phyloP scores from a whole-genome alignment of 2,888 invertebrate species.

The Herminia tarsipennalis region DNA sequence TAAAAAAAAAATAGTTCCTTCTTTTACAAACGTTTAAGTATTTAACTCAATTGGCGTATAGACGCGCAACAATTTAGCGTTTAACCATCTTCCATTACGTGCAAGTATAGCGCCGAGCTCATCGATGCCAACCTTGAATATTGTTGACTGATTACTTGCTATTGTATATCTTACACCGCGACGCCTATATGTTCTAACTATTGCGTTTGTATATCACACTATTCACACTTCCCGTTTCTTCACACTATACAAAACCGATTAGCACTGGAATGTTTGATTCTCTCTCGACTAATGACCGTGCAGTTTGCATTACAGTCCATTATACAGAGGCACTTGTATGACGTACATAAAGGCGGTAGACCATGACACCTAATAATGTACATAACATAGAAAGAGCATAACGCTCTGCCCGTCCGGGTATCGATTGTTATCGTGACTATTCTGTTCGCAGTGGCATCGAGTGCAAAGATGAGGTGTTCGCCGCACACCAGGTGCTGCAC shows the following conservation, averaged over 20 bases:
- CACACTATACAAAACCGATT: constrained; percentile 56
- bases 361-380: constrained; percentile 34
- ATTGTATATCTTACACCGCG: constrained; percentile 55
- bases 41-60: constrained; percentile 13
- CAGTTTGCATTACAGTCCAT: constrained; percentile 51
- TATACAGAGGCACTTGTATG: constrained; percentile 49
- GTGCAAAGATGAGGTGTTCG: constrained; percentile 91
- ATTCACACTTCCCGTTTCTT: constrained; percentile 52
- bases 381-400: constrained; percentile 22
- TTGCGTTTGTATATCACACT: constrained; percentile 46
- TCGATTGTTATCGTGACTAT: constrained; percentile 59
- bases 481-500: constrained; percentile 85
- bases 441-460: constrained; percentile 90
- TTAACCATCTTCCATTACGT: constrained; percentile 31
- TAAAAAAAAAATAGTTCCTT: neutral
- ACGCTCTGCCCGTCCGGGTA: constrained; percentile 42
- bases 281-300: constrained; percentile 56
- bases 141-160: constrained; percentile 71
- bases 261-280: constrained; percentile 53
- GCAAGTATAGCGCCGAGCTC: constrained; percentile 31
- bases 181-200: constrained; percentile 41
- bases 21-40: neutral
- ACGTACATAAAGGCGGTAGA: constrained; percentile 48
- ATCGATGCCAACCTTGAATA: constrained; percentile 60
- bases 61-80: constrained; percentile 32